Evolutionary conservation across 1,140 invertebrate genomes (phyloP).

Genomic region (Ceratitis capitata): DNA sequence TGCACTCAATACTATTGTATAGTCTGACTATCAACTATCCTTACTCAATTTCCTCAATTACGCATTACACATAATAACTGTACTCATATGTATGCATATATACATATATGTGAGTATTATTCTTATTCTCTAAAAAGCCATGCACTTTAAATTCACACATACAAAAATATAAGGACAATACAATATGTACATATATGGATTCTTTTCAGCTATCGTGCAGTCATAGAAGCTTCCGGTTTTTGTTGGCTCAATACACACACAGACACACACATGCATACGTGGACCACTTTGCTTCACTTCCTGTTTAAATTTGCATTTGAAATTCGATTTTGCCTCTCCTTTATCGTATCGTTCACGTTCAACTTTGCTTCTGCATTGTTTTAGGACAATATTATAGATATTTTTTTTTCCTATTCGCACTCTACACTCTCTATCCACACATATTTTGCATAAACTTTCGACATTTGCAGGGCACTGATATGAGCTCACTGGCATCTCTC

Average conservation of each 20-base stretch:
- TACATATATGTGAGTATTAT: too few relatives aligned
- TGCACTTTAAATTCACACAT: too few relatives aligned
- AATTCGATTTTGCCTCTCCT: constrained; percentile 36
- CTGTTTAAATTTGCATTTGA: constrained; percentile 30
- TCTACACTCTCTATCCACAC: neutral
- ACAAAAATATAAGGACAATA: neutral
- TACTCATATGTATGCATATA: neutral
- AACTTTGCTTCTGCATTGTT: constrained; percentile 27
- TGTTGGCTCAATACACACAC: neutral
- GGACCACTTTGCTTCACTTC: neutral
- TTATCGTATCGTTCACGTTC: constrained; percentile 6
- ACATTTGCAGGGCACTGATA: neutral
- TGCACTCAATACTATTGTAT: too few relatives aligned
- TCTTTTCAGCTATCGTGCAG: neutral
- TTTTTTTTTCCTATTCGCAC: neutral
- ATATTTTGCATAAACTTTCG: constrained; percentile 15
- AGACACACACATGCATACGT: neutral
- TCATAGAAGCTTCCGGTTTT: constrained; percentile 8
- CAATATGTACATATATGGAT: neutral
- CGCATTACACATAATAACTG: neutral
- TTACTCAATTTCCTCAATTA: neutral
- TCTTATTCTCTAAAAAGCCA: too few relatives aligned
- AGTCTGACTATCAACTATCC: neutral
- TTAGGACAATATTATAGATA: neutral
- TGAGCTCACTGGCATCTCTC: neutral